Percentiles rank a stretch among this genome's conserved stretches.
These are phyloP conservation scores for Drosophila melanica DNA, from an alignment of 1,140 invertebrate genomes.

Conservation along the genomic window DNA sequence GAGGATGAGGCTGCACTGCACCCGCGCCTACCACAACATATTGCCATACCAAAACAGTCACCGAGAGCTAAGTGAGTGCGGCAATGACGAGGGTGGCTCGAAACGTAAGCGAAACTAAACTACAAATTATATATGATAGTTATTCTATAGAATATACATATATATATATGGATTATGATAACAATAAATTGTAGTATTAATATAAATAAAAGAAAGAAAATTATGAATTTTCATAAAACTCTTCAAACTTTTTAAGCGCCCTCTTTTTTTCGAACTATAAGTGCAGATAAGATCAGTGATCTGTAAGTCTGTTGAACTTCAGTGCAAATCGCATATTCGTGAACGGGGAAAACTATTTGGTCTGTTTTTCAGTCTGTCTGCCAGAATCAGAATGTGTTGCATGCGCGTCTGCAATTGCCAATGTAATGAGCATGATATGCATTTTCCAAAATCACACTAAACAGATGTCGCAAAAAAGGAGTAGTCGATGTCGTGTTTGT, in stretches of 20 bases:
- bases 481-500: constrained; percentile 2
- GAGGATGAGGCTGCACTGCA: constrained; percentile 54
- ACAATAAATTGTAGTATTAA: too few species aligned
- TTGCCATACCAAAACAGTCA: constrained; percentile 37
- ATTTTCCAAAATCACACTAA: constrained; percentile 68
- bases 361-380: constrained; percentile 25
- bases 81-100: constrained; percentile 36
- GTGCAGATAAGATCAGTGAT: constrained; percentile 53
- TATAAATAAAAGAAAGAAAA: too few species aligned
- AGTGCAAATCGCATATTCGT: constrained; percentile 39
- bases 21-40: constrained; percentile 74
- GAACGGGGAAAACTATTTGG: constrained; percentile 49
- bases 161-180: too few species aligned
- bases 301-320: constrained; percentile 76
- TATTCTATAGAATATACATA: too few species aligned
- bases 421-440: constrained; percentile 81
- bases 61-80: constrained; percentile 41
- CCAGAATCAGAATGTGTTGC: constrained; percentile 60
- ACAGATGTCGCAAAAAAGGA: constrained; percentile 61
- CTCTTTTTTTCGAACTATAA: constrained; percentile 3
- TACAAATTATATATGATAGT: background rate
- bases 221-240: background rate
- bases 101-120: background rate
- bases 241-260: background rate
- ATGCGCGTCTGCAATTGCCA: constrained; percentile 68